Evolutionary conservation across 2,888 invertebrate species (phyloP), one percentile per base, ranked within the genome.

Genomic region (Synergus umbraculus): DNA sequence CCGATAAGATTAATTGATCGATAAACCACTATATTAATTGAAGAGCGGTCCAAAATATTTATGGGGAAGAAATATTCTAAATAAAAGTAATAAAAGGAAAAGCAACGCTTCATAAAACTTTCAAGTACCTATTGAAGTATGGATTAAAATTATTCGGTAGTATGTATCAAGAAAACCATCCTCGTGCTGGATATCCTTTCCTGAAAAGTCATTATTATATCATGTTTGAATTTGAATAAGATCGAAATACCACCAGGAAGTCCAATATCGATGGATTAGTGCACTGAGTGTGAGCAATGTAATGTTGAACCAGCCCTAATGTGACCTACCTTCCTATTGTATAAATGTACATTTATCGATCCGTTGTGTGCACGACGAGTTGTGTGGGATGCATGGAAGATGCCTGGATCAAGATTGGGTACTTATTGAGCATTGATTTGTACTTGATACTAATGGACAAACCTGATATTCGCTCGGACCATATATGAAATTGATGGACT

Each of bases 1-100:
- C 82, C 86, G 88, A 88, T 88, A 87, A 88, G 88, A 88, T 88
- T 88, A 88, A 88, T 88, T 87, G 87, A 65, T 66, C 66, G 66
- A 88, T 88, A 87, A 88, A 84, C 84, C 84, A 85, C 76, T 82
- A 82, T 86, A 87, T 85, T n/a, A n/a, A n/a, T n/a, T 85, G 85
- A 87, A 85, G 83, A 80, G 82, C 82, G n/a, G 43, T 10, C 66
- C 37, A 66, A 18, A 66, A 43, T 43, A 66, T 66, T n/a, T 60
- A 29, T 12, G 60, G 4, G 22, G 12, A 29, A 43, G 43, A 41
- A 66, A 43, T n/a, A n/a, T 66, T 37, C 41, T 66, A 43, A 66
- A 66, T 66, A 9, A 10, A 43, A 13, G 2, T 5, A 12, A 60
- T 22, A 29, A 46, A 37, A 37, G 37, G 37, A 37, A 37, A 37